Conservation (phyloP, 2,113 vertebrate species). For the Apaloderma vittatum region DNA sequence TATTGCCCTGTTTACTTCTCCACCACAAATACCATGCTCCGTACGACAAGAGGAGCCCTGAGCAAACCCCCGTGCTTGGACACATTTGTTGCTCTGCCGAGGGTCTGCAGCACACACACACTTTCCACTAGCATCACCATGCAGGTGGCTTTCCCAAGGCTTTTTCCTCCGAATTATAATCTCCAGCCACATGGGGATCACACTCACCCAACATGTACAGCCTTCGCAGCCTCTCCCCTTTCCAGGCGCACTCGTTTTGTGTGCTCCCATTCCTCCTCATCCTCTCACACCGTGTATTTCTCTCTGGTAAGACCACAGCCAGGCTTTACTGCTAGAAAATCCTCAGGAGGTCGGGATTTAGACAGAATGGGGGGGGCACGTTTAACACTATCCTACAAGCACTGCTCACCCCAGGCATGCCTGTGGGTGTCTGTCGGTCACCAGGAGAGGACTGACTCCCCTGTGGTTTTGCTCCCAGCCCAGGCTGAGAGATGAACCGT, state of each 20-base stretch:
- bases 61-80: fast-evolving
- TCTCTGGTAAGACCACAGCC: background rate
- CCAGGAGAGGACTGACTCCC: background rate
- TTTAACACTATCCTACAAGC: background rate
- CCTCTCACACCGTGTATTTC: fast-evolving
- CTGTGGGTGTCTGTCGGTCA: no score
- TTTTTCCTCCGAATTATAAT: background rate
- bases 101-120: fast-evolving
- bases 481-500: fast-evolving
- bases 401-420: background rate
- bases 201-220: background rate
- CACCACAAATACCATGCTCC: background rate
- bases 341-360: background rate
- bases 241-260: background rate
- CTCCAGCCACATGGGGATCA: background rate
- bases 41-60: background rate
- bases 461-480: background rate
- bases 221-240: background rate
- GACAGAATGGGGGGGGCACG: fast-evolving
- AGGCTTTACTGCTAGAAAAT: background rate
- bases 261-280: background rate
- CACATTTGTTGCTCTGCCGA: background rate
- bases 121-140: background rate
- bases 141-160: background rate
- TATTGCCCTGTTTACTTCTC: slow-evolving; percentile 9